Conservation (phyloP, 53 echinoderm and acorn worm genomes). For the Echinarachnius parma region DNA sequence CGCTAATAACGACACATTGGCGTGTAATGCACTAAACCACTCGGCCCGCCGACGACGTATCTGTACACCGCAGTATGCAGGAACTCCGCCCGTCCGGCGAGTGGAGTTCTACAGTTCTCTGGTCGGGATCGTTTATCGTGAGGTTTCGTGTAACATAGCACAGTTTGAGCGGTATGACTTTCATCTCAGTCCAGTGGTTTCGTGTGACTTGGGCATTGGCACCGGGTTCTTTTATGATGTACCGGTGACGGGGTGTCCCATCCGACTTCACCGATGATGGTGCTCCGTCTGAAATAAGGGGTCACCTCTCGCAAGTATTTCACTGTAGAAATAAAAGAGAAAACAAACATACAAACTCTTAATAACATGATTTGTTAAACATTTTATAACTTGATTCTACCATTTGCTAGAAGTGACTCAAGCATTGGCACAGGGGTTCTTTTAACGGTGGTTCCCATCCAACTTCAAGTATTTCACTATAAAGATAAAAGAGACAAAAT, state of each 20-base stretch:
- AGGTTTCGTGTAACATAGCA: slow-evolving; percentile 91
- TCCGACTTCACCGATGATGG: slow-evolving; percentile 96
- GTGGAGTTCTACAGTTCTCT: slow-evolving; percentile 89
- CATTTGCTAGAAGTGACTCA: too few relatives aligned
- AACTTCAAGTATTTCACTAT: too few relatives aligned
- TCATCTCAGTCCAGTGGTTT: slow-evolving; percentile 99
- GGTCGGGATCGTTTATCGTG: slow-evolving; percentile 79
- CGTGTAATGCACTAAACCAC: slow-evolving; percentile 96
- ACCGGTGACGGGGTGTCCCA: slow-evolving; percentile 96
- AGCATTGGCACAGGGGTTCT: too few relatives aligned
- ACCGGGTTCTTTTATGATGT: slow-evolving; percentile 97
- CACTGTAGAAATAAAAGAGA: too few relatives aligned
- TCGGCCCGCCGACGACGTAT: slow-evolving; percentile 68
- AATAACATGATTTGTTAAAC: too few relatives aligned
- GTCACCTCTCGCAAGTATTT: slow-evolving; percentile 97
- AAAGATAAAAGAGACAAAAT: too few relatives aligned
- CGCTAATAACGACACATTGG: slow-evolving; percentile 85
- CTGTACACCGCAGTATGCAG: slow-evolving; percentile 84
- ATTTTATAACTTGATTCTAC: too few relatives aligned
- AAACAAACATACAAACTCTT: too few relatives aligned
- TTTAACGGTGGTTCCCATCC: too few relatives aligned
- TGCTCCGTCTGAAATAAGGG: slow-evolving; percentile 96
- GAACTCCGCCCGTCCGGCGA: slow-evolving; percentile 96
- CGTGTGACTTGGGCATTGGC: slow-evolving; percentile 84
- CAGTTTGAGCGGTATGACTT: slow-evolving; percentile 95